A percentile compares a stretch with the other conserved stretches of the same genome.
These are phyloP conservation scores for Euspilapteryx auroguttella DNA, from an alignment of 2,888 invertebrate genomes.

Conservation along the genomic window DNA sequence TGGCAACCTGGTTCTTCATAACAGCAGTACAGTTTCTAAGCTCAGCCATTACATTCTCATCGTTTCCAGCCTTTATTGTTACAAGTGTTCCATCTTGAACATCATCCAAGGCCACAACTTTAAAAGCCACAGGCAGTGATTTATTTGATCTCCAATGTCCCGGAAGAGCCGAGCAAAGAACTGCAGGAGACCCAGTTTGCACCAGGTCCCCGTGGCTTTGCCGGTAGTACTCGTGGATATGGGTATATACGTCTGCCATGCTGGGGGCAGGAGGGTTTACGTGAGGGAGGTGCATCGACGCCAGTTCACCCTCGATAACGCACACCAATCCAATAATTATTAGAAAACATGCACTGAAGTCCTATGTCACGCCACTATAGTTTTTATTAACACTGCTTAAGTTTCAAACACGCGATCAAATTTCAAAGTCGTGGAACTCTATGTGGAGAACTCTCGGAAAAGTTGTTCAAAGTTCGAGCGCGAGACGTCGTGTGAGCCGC, in stretches of 20 bases:
- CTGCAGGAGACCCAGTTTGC: conserved; percentile 93
- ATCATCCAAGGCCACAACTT: conserved; percentile 92
- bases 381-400: conserved; percentile 35
- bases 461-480: conserved; percentile 49
- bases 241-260: conserved; percentile 75
- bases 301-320: conserved; percentile 41
- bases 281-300: conserved; percentile 70
- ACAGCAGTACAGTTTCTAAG: conserved; percentile 90
- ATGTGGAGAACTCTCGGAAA: conserved; percentile 19
- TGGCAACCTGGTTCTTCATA: conserved; percentile 97
- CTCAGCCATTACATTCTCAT: conserved; percentile 96
- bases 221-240: conserved; percentile 77
- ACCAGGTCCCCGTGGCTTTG: conserved; percentile 93
- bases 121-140: conserved; percentile 93
- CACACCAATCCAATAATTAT: too few relatives aligned
- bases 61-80: conserved; percentile 93
- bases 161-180: conserved; percentile 92
- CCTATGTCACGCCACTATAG: conserved; percentile 47
- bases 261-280: conserved; percentile 59
- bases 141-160: conserved; percentile 98
- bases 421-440: conserved; percentile 30
- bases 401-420: conserved; percentile 20
- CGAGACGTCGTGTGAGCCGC: conserved; percentile 41
- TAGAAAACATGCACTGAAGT: too few relatives aligned
- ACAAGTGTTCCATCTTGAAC: conserved; percentile 94